Base-by-base conservation (phyloP, 2,888 invertebrate species). In the Matsumyia berberina region DNA sequence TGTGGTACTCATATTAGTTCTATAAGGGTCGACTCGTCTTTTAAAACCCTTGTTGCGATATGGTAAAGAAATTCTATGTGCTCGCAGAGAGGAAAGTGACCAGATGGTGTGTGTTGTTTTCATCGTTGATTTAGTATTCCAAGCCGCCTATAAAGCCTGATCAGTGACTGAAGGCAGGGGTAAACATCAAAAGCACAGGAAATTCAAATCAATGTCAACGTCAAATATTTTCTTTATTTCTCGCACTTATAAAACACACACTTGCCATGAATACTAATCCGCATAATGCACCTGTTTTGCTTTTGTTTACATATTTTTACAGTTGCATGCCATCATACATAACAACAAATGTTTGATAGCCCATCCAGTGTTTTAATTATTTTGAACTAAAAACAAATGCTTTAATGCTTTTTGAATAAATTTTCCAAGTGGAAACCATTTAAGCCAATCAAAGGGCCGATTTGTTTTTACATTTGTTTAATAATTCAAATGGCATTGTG, bases 381-480 rank as follows among this genome's bases (percentile, higher is more conserved):
- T 55, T 33, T 55, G 55, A 55, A 17, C 55, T 35, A 33, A 33
- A 33, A 55, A 8, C 0, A 24, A 24, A 24, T 24, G 4, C 4
- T 35, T 15, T 9, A 33, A 31, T 31, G 15, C 6, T 8, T n/a
- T n/a, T 11, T 29, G 6, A 51, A 51, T 51, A 12, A 31, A 19
- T 19, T 11, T 24, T 31, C 51, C 31, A 53, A 29, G 31, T n/a
- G 15, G 12, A 53, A 12, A 12, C 15, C 53, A 53, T 53, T 53
- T 31, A 53, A 53, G 55, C 1, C 55, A 55, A 55, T 55, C 55
- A 55, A 55, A 55, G 55, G 33, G 55, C 55, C 35, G 33, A 55
- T 17, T 55, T 55, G 53, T 53, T 31, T 29, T 15, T n/a, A 31
- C 31, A 31, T 55, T 35, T 35, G 33, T 35, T 55, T 33, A 33